phyloP scores from a whole-genome alignment of 2,797 vertebrate species.

The Anabas testudineus region DNA sequence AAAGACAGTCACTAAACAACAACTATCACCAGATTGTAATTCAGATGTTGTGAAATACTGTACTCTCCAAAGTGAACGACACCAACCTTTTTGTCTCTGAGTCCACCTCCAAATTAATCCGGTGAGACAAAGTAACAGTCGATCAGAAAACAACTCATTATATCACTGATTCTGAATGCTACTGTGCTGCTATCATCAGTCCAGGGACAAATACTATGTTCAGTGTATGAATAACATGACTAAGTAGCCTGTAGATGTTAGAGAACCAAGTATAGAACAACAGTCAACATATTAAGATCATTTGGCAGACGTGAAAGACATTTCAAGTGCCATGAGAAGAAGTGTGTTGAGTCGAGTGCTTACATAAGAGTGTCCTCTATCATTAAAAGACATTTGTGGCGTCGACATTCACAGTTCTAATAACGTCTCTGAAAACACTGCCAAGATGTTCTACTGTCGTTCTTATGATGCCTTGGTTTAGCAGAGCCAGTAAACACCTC shows the following conservation, averaged over 20 bases:
- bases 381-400: conserved; percentile 3
- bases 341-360: neutral
- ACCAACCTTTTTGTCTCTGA: neutral
- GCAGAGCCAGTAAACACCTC: neutral
- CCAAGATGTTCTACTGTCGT: neutral
- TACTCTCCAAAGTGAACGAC: neutral
- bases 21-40: neutral
- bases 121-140: too few relatives aligned
- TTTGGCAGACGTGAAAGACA: too few relatives aligned
- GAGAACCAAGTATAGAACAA: neutral
- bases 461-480: neutral
- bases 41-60: neutral
- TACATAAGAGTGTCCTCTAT: neutral
- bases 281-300: neutral
- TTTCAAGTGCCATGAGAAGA: too few relatives aligned
- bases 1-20: neutral
- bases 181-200: too few relatives aligned
- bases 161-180: too few relatives aligned
- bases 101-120: neutral
- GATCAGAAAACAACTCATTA: too few relatives aligned
- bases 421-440: neutral
- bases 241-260: neutral
- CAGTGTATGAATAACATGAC: neutral
- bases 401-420: neutral
- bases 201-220: too few relatives aligned